Base-by-base conservation (phyloP, 2,113 vertebrate genomes). In the Paramisgurnus dabryanus region DNA sequence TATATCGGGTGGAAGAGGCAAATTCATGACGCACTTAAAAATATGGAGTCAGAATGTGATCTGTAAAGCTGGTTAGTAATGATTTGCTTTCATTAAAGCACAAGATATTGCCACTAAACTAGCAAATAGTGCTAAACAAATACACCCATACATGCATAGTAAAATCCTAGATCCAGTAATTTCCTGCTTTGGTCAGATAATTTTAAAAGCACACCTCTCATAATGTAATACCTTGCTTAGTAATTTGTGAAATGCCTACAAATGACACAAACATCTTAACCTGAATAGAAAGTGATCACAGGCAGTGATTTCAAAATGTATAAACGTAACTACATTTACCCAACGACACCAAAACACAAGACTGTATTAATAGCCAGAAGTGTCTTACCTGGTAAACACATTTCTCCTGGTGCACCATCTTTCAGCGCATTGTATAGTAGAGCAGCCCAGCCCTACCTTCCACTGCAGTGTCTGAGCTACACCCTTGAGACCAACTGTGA, bases 361-460 rank as follows among this genome's bases (percentile, higher is more conserved):
- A 80, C 55, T 3, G 7, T 6, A 18, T 58, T 7, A 58, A n/a
- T 3, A 61, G 6, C 12, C 40, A 61, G 58, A 64, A 18, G 49
- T 40, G 79, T 90, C 92, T 90, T 89, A 93, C 92, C 92, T 93
- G 92, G 87, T 93, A 93, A 89, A 93, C 68, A 76, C 90, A 92
- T 93, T 93, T 93, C 85, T 93, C 92, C 85, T 93, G 92, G 85
- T 93, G 92, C 82, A 93, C 92, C 92, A 93, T 93, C 89, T 86
- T 92, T 93, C 90, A 93, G 80, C 71, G 83, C 91, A 92, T 91
- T 50, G 84, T 85, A 91, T 82, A 87, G 79, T 81, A 66, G 64
- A 76, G 76, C 72, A 81, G 79, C 67, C 87, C 87, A 89, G 85
- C 89, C 84, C 85, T 91, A 89, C 82, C 88, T 86, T 88, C 84